Conservation (phyloP, 2,113 vertebrate genomes). For the Thinocorus orbignyianus region DNA sequence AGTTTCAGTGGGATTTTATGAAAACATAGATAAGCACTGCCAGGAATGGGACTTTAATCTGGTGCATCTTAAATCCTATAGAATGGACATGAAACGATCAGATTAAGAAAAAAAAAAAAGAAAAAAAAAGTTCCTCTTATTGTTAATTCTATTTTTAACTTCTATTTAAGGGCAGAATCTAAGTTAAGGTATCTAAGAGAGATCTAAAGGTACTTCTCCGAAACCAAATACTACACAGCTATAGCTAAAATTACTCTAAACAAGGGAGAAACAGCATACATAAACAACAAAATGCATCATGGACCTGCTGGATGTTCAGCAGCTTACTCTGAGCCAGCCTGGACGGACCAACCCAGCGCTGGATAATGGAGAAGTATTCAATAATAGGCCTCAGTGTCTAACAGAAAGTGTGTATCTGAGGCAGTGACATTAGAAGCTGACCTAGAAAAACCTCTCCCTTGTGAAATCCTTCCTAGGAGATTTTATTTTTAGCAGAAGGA, state of each 20-base stretch:
- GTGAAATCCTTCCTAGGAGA: not conserved
- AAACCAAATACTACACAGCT: not conserved
- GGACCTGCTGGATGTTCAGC: not conserved
- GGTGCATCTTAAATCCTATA: constrained; percentile 46
- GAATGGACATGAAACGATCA: constrained; percentile 49
- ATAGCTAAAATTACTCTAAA: not conserved
- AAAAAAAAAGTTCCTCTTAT: not conserved
- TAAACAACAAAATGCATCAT: not conserved
- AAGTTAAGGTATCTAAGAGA: no score
- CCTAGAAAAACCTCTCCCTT: not conserved
- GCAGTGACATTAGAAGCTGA: not conserved
- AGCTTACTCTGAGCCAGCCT: not conserved
- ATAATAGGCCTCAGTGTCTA: accelerated
- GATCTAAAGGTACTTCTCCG: not conserved
- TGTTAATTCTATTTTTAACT: not conserved
- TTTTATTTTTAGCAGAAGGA: not conserved
- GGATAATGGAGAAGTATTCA: accelerated
- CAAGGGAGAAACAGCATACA: not conserved
- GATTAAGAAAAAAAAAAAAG: not conserved
- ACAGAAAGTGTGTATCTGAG: not conserved
- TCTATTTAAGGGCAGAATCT: not conserved
- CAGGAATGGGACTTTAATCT: constrained; percentile 39
- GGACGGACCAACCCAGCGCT: not conserved
- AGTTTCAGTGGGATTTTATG: constrained; percentile 53
- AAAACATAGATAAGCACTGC: constrained; percentile 54